Evolutionary conservation across 2,888 invertebrate species (phyloP).

Genomic region (Linnaemya vulpina): DNA sequence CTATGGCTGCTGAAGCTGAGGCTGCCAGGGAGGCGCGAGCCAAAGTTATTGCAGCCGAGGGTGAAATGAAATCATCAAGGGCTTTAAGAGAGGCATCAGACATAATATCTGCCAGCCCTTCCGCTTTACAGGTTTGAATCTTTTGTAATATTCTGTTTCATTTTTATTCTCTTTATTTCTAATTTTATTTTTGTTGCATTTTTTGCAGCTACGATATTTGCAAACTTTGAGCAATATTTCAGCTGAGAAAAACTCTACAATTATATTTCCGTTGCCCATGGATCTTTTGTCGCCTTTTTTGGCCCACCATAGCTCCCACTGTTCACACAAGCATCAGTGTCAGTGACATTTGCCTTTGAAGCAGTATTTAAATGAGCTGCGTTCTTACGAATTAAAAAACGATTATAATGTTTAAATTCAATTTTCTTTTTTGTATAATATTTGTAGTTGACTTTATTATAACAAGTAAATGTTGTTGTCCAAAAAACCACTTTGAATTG

Average conservation of each 20-base stretch:
- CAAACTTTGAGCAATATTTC: conserved; percentile 96
- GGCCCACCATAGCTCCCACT: conserved; percentile 62
- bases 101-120: conserved; percentile 89
- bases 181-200: conserved; percentile 9
- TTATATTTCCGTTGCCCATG: conserved; percentile 96
- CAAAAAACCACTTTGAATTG: conserved; percentile 24
- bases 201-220: conserved; percentile 89
- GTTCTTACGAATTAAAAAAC: conserved; percentile 75
- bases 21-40: conserved; percentile 88
- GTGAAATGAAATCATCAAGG: conserved; percentile 91
- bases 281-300: conserved; percentile 86
- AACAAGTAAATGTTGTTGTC: conserved; percentile 65
- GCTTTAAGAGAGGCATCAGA: conserved; percentile 93
- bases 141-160: not conserved
- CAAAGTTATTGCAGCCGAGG: conserved; percentile 89
- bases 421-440: conserved; percentile 7
- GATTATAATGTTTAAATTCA: conserved; percentile 26
- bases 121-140: conserved; percentile 84
- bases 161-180: conserved; percentile 38
- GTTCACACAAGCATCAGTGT: conserved; percentile 74
- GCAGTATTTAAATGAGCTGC: conserved; percentile 78
- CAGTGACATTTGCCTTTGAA: conserved; percentile 77
- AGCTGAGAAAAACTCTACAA: conserved; percentile 97
- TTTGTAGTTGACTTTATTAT: conserved; percentile 36
- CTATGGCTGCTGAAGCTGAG: conserved; percentile 93